Evolutionary conservation across 2,888 invertebrate genomes (phyloP).

Genomic region (Resseliella maxima): DNA sequence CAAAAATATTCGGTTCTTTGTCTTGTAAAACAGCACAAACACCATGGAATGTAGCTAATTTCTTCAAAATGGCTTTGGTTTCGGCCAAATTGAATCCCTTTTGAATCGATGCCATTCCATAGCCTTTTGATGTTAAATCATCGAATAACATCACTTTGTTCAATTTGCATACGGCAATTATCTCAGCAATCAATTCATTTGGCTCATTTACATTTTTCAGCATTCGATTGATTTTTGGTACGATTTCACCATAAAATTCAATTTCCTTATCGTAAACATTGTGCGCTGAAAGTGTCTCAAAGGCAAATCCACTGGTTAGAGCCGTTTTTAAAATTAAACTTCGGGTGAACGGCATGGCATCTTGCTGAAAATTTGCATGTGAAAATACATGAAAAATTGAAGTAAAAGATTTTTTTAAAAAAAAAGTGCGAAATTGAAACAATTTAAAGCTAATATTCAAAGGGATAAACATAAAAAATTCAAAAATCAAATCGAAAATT

Average conservation of each 20-base stretch:
- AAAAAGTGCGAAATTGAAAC: no score
- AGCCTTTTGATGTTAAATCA: conserved; percentile 63
- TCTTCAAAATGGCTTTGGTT: conserved; percentile 65
- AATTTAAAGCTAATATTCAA: no score
- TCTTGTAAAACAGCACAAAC: conserved; percentile 55
- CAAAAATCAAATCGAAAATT: no score
- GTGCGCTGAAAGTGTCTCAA: conserved; percentile 63
- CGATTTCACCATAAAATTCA: conserved; percentile 64
- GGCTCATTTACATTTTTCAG: conserved; percentile 61
- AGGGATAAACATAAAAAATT: no score
- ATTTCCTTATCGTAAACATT: conserved; percentile 66
- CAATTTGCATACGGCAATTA: conserved; percentile 64
- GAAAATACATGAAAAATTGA: background rate
- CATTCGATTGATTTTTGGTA: conserved; percentile 64
- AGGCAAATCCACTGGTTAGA: conserved; percentile 63
- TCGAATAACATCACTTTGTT: conserved; percentile 65
- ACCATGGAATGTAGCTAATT: conserved; percentile 69
- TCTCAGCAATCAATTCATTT: conserved; percentile 57
- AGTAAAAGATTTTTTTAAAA: no score
- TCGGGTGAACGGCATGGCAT: background rate
- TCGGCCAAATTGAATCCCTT: conserved; percentile 67
- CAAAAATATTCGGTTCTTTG: background rate
- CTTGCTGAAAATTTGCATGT: background rate
- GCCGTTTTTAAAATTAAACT: conserved; percentile 60
- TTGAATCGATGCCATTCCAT: conserved; percentile 64